Evolutionary conservation across 2,797 vertebrate species (phyloP).

Genomic region (Sebastolobus altivelis): DNA sequence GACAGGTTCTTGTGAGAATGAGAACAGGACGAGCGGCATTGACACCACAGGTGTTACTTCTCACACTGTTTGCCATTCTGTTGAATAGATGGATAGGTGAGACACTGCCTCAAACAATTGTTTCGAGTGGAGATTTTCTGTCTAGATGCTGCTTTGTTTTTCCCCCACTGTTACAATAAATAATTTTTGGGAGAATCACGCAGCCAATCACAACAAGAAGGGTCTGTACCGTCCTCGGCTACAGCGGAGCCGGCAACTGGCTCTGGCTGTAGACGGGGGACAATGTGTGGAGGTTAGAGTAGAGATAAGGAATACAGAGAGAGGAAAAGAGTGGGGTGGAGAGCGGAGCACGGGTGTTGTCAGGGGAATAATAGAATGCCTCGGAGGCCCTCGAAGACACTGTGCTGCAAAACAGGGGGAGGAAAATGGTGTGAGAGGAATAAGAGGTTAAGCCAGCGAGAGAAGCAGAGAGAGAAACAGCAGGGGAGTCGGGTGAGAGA

Average conservation of each 20-base stretch:
- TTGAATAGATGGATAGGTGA: neutral
- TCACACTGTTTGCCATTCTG: neutral
- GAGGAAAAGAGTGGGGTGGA: conserved; percentile 38
- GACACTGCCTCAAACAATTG: neutral
- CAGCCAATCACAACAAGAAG: neutral
- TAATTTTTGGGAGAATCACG: neutral
- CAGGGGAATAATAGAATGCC: conserved; percentile 71
- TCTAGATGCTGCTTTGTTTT: neutral
- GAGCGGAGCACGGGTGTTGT: conserved; percentile 50
- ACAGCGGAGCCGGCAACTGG: conserved; percentile 18
- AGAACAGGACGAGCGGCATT: conserved; percentile 3
- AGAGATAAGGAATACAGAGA: conserved; percentile 47
- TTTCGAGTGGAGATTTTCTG: neutral
- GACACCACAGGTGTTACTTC: conserved; percentile 36
- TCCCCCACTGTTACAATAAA: neutral
- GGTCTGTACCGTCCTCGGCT: neutral
- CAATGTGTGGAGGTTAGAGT: conserved; percentile 34
- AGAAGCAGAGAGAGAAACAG: conserved; percentile 49
- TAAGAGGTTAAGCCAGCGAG: conserved; percentile 59
- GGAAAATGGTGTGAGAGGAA: conserved; percentile 55
- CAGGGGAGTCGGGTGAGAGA: conserved; percentile 57
- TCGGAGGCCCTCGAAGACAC: conserved; percentile 53
- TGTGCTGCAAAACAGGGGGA: conserved; percentile 47
- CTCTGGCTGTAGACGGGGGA: conserved; percentile 14
- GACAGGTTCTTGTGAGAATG: conserved; percentile 14